phyloP scores from a whole-genome alignment of 2,113 vertebrate species.

The Emberiza fucata region DNA sequence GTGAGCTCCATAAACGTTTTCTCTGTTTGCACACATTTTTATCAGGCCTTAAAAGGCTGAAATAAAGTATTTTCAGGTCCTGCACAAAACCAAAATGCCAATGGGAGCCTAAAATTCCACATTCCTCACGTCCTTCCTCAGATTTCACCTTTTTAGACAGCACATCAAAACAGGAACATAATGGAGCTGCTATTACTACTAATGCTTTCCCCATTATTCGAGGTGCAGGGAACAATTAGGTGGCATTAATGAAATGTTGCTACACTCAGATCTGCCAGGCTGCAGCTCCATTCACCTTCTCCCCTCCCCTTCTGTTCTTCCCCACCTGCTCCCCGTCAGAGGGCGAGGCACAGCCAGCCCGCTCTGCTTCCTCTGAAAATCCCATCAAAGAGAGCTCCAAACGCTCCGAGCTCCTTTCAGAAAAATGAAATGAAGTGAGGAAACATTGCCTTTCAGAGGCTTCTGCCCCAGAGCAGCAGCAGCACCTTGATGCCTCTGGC shows the following conservation, averaged over 20 bases:
- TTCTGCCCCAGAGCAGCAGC: background rate
- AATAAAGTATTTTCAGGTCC: background rate
- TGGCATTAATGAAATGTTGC: background rate
- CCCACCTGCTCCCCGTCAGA: background rate
- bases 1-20: background rate
- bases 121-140: background rate
- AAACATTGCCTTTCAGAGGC: background rate
- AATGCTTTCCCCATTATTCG: background rate
- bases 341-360: background rate
- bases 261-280: background rate
- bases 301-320: background rate
- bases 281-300: background rate
- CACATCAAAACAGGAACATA: background rate
- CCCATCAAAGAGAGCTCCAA: slow-evolving; percentile 8
- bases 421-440: background rate
- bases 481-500: background rate
- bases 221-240: slow-evolving; percentile 36
- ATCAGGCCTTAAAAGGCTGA: background rate
- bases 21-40: background rate
- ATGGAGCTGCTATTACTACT: slow-evolving; percentile 19
- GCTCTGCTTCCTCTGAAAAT: background rate
- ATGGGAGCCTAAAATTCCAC: background rate
- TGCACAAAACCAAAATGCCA: background rate
- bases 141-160: slow-evolving; percentile 7
- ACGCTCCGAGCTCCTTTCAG: background rate